phyloP scores from a whole-genome alignment of 2,797 vertebrate species.

The Poliocrania exsul region DNA sequence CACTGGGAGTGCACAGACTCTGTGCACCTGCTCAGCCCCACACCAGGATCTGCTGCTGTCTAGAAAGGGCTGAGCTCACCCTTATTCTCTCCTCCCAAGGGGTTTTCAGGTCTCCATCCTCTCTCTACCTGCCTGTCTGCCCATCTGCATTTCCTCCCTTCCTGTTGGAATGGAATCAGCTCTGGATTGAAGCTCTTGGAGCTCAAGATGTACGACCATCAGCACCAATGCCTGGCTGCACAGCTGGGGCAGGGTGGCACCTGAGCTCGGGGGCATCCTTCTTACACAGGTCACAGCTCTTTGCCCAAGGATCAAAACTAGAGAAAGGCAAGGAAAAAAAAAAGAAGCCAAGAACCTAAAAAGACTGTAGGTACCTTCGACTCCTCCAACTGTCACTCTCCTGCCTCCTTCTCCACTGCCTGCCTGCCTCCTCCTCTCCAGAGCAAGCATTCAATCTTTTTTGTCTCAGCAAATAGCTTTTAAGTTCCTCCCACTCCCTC shows the following conservation, averaged over 20 bases:
- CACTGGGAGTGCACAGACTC: fast-evolving
- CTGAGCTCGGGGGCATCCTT: not conserved
- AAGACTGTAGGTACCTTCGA: not conserved
- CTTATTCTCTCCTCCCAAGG: not conserved
- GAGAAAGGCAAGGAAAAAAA: not conserved
- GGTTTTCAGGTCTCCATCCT: not conserved
- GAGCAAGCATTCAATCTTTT: slow-evolving; percentile 52
- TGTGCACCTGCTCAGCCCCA: fast-evolving
- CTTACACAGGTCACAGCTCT: not conserved
- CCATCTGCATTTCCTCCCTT: not conserved
- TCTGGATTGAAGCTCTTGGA: not conserved
- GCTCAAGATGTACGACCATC: not conserved
- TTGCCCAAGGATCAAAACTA: not conserved
- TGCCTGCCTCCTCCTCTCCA: not conserved
- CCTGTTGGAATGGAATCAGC: fast-evolving
- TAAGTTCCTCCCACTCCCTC: slow-evolving; percentile 65
- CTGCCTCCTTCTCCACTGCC: not conserved
- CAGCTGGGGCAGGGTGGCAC: not conserved
- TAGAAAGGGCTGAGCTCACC: not conserved
- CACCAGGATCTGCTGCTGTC: not conserved
- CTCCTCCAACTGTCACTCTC: not conserved
- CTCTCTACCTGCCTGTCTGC: not conserved
- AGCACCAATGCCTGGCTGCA: not conserved
- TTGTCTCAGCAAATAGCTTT: slow-evolving; percentile 71
- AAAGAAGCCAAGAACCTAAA: not conserved